Evolutionary conservation across 2,888 invertebrate genomes (phyloP).

Genomic region (Tinea pellionella): DNA sequence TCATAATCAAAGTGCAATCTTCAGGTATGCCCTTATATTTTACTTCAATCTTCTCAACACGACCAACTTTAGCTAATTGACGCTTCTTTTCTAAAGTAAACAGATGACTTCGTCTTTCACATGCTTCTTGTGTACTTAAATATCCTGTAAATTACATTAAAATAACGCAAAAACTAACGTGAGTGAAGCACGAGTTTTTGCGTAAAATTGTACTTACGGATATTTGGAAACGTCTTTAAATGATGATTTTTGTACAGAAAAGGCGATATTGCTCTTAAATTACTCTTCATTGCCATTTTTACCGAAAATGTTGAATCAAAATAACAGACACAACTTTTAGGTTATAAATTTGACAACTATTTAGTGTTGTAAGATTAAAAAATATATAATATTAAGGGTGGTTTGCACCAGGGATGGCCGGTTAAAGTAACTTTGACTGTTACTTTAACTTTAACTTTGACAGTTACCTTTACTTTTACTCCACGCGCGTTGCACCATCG

Average conservation of each 20-base stretch:
- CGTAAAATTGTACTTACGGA: constrained; percentile 7
- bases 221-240: not conserved
- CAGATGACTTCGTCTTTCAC: constrained; percentile 73
- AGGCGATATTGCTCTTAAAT: constrained; percentile 20
- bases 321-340: not conserved
- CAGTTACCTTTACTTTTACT: too few species aligned
- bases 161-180: not conserved
- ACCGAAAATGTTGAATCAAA: not conserved
- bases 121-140: constrained; percentile 61
- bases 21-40: constrained; percentile 81
- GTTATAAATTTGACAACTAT: not conserved
- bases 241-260: not conserved
- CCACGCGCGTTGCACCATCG: too few species aligned
- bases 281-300: constrained; percentile 33
- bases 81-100: constrained; percentile 82
- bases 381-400: too few species aligned
- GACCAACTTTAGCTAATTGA: constrained; percentile 79
- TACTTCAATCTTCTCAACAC: constrained; percentile 93
- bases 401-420: too few species aligned
- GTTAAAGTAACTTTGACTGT: too few species aligned
- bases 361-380: not conserved
- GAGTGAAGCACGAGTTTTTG: not conserved
- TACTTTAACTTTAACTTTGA: too few species aligned
- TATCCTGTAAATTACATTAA: constrained; percentile 37
- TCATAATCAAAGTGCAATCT: constrained; percentile 85